Base-by-base conservation (phyloP, 1,140 invertebrate genomes). In the Calliphora vicina region DNA sequence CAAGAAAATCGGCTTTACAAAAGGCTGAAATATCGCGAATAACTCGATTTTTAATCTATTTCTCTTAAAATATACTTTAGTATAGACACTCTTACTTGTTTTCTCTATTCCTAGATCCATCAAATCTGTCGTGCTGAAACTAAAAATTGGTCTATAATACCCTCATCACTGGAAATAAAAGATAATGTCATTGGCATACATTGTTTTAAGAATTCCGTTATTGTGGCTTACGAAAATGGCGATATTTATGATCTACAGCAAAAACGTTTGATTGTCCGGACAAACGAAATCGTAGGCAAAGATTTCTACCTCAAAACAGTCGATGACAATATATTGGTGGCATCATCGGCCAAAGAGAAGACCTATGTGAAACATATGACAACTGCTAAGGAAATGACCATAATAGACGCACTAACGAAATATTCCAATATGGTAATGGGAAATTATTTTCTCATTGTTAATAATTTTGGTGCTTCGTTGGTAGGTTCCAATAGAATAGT, bases 121-220 rank as follows among this genome's bases (percentile, higher is more conserved):
- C 85, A 87, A 76, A 26, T 82, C 9, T 80, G 23, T 10, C 72
- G 81, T n/a, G 25, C 80, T 0, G 35, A 81, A 20, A 81, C 61
- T 1, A 80, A 84, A 80, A 82, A 85, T 17, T 89, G 88, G 87
- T 86, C 86, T 1, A 87, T 83, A 1, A 85, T 86, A 13, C 76
- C 71, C n/a, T n/a, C n/a, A 42, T 85, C 74, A 43, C n/a, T 45
- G 5, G 35, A 10, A 25, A 20, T 25, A 1, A 0, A 20, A 23
- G 1, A 10, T 10, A 23, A 43, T n/a, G 87, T 89, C 9, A 88
- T 83, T n/a, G 84, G 87, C 1, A 83, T 89, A 17, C 85, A 83
- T 23, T 84, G 84, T 20, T 25, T 57, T 5, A 71, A 80, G 17
- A 10, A 81, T n/a, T 23, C 26, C 1, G 35, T 12, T 20, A 86